Percentiles rank a stretch among this genome's conserved stretches.
phyloP scores from a whole-genome alignment of 1,140 invertebrate species.

The Heliconius hewitsoni region DNA sequence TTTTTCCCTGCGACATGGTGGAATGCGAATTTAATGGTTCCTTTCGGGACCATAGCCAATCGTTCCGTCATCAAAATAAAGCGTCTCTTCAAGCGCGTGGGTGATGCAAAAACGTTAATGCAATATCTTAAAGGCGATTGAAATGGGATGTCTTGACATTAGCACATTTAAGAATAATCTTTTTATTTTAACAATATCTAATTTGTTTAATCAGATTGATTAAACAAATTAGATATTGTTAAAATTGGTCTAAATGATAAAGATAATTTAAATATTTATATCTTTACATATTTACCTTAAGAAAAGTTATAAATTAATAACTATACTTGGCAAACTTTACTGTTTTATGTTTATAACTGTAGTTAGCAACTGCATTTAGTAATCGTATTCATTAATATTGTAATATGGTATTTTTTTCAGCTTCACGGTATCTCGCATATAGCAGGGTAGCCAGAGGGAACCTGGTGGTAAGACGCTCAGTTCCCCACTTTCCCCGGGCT shows the following conservation, averaged over 20 bases:
- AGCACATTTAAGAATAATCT: constrained; percentile 28
- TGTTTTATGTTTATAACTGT: no score
- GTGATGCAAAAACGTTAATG: constrained; percentile 39
- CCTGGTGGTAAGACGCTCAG: no score
- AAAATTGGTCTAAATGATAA: neutral
- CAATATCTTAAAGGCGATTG: constrained; percentile 34
- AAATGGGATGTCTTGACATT: constrained; percentile 36
- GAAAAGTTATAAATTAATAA: no score
- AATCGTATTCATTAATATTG: no score
- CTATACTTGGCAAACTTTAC: no score
- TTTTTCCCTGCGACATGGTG: constrained; percentile 44
- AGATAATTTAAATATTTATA: neutral
- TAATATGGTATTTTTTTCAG: no score
- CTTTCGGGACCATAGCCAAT: constrained; percentile 69
- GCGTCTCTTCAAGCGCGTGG: constrained; percentile 36
- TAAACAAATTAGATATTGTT: no score
- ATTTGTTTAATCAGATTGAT: neutral
- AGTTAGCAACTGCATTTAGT: no score
- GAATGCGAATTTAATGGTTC: constrained; percentile 71
- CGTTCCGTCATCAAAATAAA: constrained; percentile 71
- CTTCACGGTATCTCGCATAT: no score
- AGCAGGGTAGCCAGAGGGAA: no score
- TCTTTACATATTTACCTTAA: no score
- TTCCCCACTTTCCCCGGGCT: neutral
- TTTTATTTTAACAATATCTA: neutral